A percentile compares a stretch with the other conserved stretches of the same genome.
Evolutionary conservation across 2,113 vertebrate species (phyloP).

Genomic region (Scalopus aquaticus): DNA sequence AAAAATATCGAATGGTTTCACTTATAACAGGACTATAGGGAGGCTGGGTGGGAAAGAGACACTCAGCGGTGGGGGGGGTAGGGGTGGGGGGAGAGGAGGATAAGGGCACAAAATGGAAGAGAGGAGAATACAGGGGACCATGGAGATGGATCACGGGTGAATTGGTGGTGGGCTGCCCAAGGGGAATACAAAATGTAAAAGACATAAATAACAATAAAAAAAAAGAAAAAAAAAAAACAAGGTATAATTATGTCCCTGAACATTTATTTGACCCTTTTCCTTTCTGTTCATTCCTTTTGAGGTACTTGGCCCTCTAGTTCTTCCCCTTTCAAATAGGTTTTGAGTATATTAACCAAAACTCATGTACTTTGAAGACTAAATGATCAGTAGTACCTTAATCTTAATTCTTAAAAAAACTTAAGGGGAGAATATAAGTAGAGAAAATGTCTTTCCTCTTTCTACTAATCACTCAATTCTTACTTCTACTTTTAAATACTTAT

Average conservation of each 20-base stretch:
- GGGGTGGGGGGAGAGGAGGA: no score
- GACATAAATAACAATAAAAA: no score
- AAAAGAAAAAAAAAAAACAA: no score
- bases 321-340: background rate
- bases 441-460: background rate
- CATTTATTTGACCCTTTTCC: background rate
- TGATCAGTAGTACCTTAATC: background rate
- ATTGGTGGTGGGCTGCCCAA: no score
- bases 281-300: background rate
- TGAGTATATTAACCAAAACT: conserved; percentile 23
- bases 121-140: no score
- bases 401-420: background rate
- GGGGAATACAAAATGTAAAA: no score
- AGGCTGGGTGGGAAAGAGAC: no score
- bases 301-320: background rate
- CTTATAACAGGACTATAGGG: no score
- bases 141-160: no score
- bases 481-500: conserved; percentile 13
- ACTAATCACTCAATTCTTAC: background rate
- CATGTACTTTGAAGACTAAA: background rate
- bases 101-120: no score
- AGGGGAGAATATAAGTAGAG: background rate
- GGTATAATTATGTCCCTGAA: background rate
- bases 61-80: no score
- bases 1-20: no score